phyloP scores from a whole-genome alignment of 2,113 vertebrate genomes.

The Sander vitreus region DNA sequence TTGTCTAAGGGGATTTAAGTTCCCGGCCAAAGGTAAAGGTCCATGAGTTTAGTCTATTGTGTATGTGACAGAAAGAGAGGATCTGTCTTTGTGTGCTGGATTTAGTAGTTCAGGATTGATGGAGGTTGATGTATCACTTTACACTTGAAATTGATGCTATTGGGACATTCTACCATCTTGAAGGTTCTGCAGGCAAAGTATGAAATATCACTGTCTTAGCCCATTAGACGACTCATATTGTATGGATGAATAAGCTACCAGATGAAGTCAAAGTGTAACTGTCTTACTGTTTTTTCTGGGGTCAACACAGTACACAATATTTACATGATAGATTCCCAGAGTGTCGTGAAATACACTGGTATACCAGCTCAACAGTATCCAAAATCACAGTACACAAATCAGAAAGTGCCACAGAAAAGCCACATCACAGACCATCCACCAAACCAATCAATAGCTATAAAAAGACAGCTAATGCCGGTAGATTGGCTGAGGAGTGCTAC shows the following conservation, averaged over 20 bases:
- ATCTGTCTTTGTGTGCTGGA: slow-evolving; percentile 46
- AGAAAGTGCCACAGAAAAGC: neutral
- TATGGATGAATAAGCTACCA: neutral
- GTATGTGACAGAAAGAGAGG: slow-evolving; percentile 25
- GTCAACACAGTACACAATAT: neutral
- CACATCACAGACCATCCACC: neutral
- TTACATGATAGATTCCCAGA: neutral
- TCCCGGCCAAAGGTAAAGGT: slow-evolving; percentile 42
- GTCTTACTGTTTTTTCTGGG: neutral
- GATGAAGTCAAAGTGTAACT: neutral
- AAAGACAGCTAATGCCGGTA: too few relatives aligned
- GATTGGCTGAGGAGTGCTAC: too few relatives aligned
- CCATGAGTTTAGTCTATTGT: slow-evolving; percentile 41
- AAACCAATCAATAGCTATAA: neutral
- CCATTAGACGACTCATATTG: neutral
- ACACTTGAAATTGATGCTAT: slow-evolving; percentile 18
- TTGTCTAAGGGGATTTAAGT: slow-evolving; percentile 52
- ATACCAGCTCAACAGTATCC: neutral
- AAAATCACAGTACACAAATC: neutral
- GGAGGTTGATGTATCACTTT: slow-evolving; percentile 17
- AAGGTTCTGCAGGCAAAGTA: slow-evolving; percentile 17
- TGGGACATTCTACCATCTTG: neutral
- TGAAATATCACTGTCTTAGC: slow-evolving; percentile 8
- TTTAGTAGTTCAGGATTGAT: slow-evolving; percentile 26
- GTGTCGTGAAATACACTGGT: neutral